phyloP scores from a whole-genome alignment of 1,140 invertebrate genomes.

The Hydropsyche tenuis region DNA sequence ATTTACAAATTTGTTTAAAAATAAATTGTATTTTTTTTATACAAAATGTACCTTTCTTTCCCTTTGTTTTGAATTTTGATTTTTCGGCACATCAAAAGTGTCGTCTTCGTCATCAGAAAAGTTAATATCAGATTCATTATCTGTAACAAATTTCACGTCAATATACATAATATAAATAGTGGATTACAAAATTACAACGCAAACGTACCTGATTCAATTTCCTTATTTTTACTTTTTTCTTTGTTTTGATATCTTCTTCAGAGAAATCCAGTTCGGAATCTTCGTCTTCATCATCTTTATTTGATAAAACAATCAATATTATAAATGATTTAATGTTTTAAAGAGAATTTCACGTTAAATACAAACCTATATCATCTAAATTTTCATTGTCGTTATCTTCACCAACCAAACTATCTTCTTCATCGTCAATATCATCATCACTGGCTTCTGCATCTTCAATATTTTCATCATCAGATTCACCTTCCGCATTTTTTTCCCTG shows the following conservation, averaged over 20 bases:
- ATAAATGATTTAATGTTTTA: conserved; percentile 8
- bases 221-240: conserved; percentile 35
- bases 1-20: conserved; percentile 52
- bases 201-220: conserved; percentile 29
- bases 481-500: conserved; percentile 57
- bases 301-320: conserved; percentile 10
- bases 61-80: conserved; percentile 54
- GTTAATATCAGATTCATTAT: conserved; percentile 47
- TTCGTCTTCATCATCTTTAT: conserved; percentile 52
- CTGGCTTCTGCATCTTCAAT: conserved; percentile 52
- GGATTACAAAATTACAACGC: neutral
- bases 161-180: neutral
- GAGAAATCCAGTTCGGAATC: conserved; percentile 57
- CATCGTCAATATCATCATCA: conserved; percentile 53
- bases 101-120: conserved; percentile 50
- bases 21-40: no score
- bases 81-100: conserved; percentile 50
- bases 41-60: conserved; percentile 14
- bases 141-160: conserved; percentile 3
- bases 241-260: conserved; percentile 53
- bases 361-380: conserved; percentile 44
- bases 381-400: conserved; percentile 41
- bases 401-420: conserved; percentile 52
- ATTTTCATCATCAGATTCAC: conserved; percentile 57
- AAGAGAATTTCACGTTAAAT: neutral